These are phyloP conservation scores for Dryoscopus gambensis DNA, from an alignment of 2,113 vertebrate genomes.

Conservation along the genomic window DNA sequence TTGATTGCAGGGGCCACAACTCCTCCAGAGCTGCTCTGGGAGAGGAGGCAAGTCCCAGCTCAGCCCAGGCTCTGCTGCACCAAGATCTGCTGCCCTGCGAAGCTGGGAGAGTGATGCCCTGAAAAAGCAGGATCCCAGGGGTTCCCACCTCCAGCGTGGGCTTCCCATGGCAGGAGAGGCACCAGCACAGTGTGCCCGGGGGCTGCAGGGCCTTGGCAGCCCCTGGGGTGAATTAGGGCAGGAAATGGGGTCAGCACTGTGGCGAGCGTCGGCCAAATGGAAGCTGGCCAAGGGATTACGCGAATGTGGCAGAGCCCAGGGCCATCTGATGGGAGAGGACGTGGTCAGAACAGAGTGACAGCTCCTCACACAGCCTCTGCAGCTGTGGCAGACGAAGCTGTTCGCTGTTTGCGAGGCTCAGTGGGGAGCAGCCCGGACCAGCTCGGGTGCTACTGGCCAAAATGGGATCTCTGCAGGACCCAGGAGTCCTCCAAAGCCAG, in stretches of 20 bases:
- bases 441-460: not conserved
- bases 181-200: not conserved
- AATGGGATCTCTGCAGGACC: not conserved
- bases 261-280: not conserved
- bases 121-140: not conserved
- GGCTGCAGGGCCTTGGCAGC: not conserved
- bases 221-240: conserved; percentile 19
- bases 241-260: not conserved
- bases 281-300: conserved; percentile 28
- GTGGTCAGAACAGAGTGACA: not conserved
- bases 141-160: not conserved
- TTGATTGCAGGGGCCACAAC: conserved; percentile 45
- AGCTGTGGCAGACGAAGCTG: conserved; percentile 4
- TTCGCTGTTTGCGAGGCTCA: not conserved
- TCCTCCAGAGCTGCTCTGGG: not conserved
- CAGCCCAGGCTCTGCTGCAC: not conserved
- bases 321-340: conserved; percentile 41
- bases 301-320: conserved; percentile 12
- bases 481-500: not conserved
- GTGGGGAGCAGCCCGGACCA: not conserved
- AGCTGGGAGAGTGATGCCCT: not conserved
- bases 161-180: not conserved
- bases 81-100: fast-evolving
- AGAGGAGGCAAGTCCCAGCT: not conserved
- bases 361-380: not conserved